phyloP scores from a whole-genome alignment of 1,140 invertebrate species.

The Drosophila punjabiensis region DNA sequence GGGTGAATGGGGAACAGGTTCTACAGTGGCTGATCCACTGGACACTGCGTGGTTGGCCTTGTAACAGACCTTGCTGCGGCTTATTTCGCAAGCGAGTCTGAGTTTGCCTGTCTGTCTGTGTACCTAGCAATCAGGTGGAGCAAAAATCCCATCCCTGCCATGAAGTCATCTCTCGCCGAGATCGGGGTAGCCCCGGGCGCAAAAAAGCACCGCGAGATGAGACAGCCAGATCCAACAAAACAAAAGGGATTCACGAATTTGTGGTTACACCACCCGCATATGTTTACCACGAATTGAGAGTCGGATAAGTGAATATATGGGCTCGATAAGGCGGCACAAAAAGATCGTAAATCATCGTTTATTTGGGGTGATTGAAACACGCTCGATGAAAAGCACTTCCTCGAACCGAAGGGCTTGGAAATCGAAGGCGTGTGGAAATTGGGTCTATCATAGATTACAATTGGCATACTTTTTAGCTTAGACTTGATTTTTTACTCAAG shows the following conservation, averaged over 20 bases:
- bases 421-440: constrained; percentile 15
- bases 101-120: constrained; percentile 14
- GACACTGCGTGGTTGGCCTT: constrained; percentile 59
- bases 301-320: constrained; percentile 27
- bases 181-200: constrained; percentile 26
- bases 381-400: constrained; percentile 1
- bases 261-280: background rate
- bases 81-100: constrained; percentile 29
- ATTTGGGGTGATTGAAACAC: constrained; percentile 21
- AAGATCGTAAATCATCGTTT: constrained; percentile 26
- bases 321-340: constrained; percentile 26
- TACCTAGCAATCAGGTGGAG: constrained; percentile 27
- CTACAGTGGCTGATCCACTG: constrained; percentile 35
- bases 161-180: constrained; percentile 38
- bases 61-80: constrained; percentile 68
- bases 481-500: background rate
- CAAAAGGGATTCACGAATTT: background rate
- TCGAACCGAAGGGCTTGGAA: background rate
- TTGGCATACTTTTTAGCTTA: constrained; percentile 26
- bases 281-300: no score
- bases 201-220: constrained; percentile 35
- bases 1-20: constrained; percentile 68
- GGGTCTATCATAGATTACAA: constrained; percentile 21
- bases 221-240: background rate
- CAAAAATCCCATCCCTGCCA: constrained; percentile 47